Conservation (phyloP, 2,113 vertebrate species). For the Oryzias melastigma region DNA sequence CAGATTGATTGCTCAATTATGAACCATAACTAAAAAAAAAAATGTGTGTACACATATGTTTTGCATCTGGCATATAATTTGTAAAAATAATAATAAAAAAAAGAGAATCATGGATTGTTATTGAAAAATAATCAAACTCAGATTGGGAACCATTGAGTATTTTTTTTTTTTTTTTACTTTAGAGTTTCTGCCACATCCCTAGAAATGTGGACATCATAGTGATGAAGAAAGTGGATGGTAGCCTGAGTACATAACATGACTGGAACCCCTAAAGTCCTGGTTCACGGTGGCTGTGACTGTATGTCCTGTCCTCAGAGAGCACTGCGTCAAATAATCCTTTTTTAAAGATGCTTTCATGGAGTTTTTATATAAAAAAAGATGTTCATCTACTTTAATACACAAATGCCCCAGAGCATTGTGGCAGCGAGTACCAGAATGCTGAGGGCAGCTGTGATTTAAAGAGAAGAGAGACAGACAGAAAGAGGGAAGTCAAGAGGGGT, state of each 20-base stretch:
- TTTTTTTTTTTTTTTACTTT: constrained; percentile 48
- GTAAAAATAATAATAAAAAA: neutral
- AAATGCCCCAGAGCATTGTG: constrained; percentile 78
- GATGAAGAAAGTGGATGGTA: neutral
- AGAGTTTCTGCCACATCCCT: constrained; percentile 32
- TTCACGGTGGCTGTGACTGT: constrained; percentile 26
- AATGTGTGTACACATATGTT: too few relatives aligned
- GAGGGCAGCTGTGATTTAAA: constrained; percentile 78
- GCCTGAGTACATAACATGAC: constrained; percentile 24
- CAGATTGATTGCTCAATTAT: too few relatives aligned
- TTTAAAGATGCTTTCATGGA: constrained; percentile 71
- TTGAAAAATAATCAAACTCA: neutral
- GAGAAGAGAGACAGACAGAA: constrained; percentile 68
- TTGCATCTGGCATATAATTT: neutral
- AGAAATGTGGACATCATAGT: neutral
- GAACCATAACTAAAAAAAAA: too few relatives aligned
- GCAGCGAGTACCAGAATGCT: constrained; percentile 83
- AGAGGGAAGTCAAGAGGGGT: constrained; percentile 52
- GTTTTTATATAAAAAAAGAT: constrained; percentile 74
- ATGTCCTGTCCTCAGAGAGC: constrained; percentile 74
- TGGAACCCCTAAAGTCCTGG: constrained; percentile 27
- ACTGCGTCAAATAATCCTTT: constrained; percentile 82
- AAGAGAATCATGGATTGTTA: neutral
- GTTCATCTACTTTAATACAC: constrained; percentile 60
- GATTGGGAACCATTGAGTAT: constrained; percentile 63